Evolutionary conservation across 2,113 vertebrate genomes (phyloP), one percentile per base, ranked within the genome.

Genomic region (Charina bottae): DNA sequence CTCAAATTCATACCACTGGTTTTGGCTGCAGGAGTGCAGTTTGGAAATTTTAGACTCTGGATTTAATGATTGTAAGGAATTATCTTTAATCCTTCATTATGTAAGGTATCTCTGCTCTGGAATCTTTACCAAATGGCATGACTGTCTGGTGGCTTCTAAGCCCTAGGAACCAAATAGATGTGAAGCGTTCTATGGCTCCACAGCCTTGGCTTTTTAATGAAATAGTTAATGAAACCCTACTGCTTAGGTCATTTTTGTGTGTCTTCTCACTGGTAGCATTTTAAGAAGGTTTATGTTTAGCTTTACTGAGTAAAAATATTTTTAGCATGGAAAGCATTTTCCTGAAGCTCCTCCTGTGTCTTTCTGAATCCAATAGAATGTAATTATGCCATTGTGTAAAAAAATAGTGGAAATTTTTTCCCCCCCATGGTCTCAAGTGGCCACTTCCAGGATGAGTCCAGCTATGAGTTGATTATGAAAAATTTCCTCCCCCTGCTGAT

Each of bases 401-500:
- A 59, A 4, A 60, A 54, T 7, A 62, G 42, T 83, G 26, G 26
- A 83, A 60, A 89, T 46, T 72, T n/a, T 90, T n/a, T n/a, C n/a
- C n/a, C n/a, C n/a, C 59, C 37, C 9, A 37, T 24, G 26, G 21
- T 15, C 53, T 46, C 24, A 54, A 56, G 46, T 89, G 12, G 53
- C 33, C 42, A 23, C 56, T 23, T 88, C 46, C 12, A 37, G 72
- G 72, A 89, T 42, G 2, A 89, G 53, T 84, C 72, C 72, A 92
- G 49, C 56, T 89, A 59, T 88, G 28, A 11, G 42, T 10, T 89
- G 72, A 28, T 89, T 64, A 85, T 17, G 78, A 92, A 86, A 9
- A 89, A 28, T 42, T 92, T 92, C 58, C n/a, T 85, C 87, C 4
- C 46, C 46, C 72, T 92, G 87, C 78, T 64, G 58, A 49, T 53